Base-by-base conservation (phyloP, 2,888 invertebrate genomes). In the Mayetiola destructor region DNA sequence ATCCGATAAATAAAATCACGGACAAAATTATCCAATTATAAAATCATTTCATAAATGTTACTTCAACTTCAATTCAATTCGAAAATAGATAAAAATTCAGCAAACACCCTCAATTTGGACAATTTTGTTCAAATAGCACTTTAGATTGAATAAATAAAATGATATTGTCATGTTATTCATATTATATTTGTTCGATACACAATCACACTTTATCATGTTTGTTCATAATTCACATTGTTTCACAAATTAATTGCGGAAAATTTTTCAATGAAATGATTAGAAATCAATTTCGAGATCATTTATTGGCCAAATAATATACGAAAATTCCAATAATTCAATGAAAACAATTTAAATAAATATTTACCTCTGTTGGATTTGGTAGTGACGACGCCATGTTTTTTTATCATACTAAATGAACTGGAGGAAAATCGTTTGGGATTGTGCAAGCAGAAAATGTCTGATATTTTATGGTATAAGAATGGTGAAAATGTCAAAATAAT, bases 331-430 rank as follows among this genome's bases (percentile, higher is more conserved):
- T 10, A 37, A 20, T 40, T 40, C 20, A n/a, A n/a, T 18, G 40
- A 3, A 30, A 30, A 27, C 18, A 18, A 53, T 30, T 20, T 18
- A 53, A 53, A 53, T 30, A 32, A 40, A 20, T 16, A 16, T 32
- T 30, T 53, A 53, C 53, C 53, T 53, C 30, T 53, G 53, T 53
- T 20, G 53, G 53, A 53, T 30, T 53, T 53, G 53, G 53, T 53
- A 53, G 48, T 48, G 48, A n/a, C 48, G 48, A 53, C 53, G 53
- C 53, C 53, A 53, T 53, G 53, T 53, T 53, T 53, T 53, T 53
- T 53, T 27, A 48, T 48, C 48, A 48, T 27, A 48, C 48, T 48
- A 48, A 48, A 27, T n/a, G 48, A 27, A 48, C 16, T 27, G 14
- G 23, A n/a, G n/a, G 9, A 48, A 48, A 48, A 48, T 48, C 48